These are phyloP conservation scores for Listronotus oregonensis DNA, from an alignment of 1,140 invertebrate species.

Conservation along the genomic window DNA sequence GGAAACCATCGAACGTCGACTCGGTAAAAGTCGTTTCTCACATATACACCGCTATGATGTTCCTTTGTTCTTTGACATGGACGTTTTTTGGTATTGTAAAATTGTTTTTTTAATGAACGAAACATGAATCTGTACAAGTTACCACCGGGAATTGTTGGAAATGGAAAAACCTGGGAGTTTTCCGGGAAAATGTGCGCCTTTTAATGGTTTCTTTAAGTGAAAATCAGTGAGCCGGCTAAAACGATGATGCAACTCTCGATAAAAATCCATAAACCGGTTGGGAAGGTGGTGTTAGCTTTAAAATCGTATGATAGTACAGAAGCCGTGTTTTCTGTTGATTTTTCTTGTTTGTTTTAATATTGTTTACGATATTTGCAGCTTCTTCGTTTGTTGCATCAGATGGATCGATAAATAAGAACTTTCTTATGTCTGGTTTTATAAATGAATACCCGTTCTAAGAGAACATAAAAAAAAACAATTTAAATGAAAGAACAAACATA, in stretches of 20 bases:
- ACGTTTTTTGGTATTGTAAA: constrained; percentile 19
- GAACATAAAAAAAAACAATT: no score
- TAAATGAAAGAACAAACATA: no score
- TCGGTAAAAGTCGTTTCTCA: neutral
- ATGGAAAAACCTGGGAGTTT: neutral
- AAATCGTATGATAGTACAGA: constrained; percentile 25
- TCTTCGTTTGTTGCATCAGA: constrained; percentile 17
- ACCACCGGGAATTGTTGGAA: neutral
- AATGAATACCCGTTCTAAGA: no score
- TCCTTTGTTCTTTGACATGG: constrained; percentile 26
- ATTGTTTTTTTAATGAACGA: constrained; percentile 2
- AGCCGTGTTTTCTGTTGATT: constrained; percentile 24
- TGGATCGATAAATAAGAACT: constrained; percentile 5
- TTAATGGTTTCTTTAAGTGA: neutral
- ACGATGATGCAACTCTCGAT: constrained; percentile 32
- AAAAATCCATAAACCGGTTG: constrained; percentile 37
- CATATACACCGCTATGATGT: constrained; percentile 15
- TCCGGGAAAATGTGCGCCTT: neutral
- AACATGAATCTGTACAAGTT: constrained; percentile 7
- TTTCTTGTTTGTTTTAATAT: constrained; percentile 18
- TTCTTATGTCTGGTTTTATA: no score
- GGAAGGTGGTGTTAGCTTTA: constrained; percentile 10
- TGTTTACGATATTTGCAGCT: constrained; percentile 17
- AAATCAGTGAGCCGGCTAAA: constrained; percentile 7
- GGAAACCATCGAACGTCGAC: constrained; percentile 14